Base-by-base conservation (phyloP, 1,140 invertebrate genomes). In the Diuraphis noxia region DNA sequence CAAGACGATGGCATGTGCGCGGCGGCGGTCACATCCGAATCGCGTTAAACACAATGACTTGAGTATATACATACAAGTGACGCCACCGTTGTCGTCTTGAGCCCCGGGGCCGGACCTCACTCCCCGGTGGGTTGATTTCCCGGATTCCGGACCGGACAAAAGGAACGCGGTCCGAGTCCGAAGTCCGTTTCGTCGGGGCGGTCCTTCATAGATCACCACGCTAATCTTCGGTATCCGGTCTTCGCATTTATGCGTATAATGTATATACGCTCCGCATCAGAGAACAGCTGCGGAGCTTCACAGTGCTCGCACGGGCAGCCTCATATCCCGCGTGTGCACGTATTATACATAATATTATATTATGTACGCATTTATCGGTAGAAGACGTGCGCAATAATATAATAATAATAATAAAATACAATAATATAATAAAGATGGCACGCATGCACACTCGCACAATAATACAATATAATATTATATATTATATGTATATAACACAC, bases 41-140 rank as follows among this genome's bases (percentile, higher is more conserved):
- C 79, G 79, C 79, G 36, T 81, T 25, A 81, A 81, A 81, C 79
- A 81, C 79, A 81, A 81, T 81, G 79, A 79, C 36, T 21, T 1
- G 77, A 13, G 36, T 36, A 79, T 2, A 46, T 46, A 79, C 21
- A n/a, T n/a, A n/a, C n/a, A n/a, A n/a, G 10, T 10, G 38, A 10
- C 19, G 19, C 21, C 34, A 4, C 46, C 46, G 41, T 25, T n/a
- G n/a, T 17, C 82, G 82, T 84, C 40, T 84, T 13, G 21, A 10
- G 30, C 10, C 10, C 40, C 38, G 38, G 2, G 81, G 34, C 17
- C 36, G 34, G 36, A 21, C 82, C 5, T 5, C 13, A n/a, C 82
- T 81, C 34, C 82, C 30, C 13, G 40, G 40, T 41, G 40, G 40
- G 82, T 43, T 34, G n/a, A 84, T 43, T 84, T 84, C 82, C 36